phyloP scores from a whole-genome alignment of 2,888 invertebrate genomes.

The Harpagoxenus sublaevis region DNA sequence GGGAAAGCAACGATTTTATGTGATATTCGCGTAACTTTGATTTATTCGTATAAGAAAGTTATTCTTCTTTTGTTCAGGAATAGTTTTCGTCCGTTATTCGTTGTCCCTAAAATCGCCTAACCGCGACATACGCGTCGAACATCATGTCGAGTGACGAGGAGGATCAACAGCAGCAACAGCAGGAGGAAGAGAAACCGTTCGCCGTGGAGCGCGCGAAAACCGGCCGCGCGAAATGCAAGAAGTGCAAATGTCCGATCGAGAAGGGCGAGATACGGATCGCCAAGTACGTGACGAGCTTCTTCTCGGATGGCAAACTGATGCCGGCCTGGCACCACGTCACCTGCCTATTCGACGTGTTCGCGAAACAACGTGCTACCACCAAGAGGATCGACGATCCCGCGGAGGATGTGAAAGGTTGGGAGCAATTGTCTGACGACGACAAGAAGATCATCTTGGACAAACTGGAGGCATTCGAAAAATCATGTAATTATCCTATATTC shows the following conservation, averaged over 20 bases:
- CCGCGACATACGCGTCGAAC: neutral
- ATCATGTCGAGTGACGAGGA: slow-evolving; percentile 83
- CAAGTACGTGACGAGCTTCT: slow-evolving; percentile 93
- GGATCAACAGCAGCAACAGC: slow-evolving; percentile 44
- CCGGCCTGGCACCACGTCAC: slow-evolving; percentile 94
- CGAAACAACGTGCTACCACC: slow-evolving; percentile 93
- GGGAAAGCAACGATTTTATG: neutral
- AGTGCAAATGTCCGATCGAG: slow-evolving; percentile 93
- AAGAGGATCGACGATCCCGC: slow-evolving; percentile 92
- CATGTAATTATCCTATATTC: slow-evolving; percentile 69
- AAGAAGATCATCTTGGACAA: slow-evolving; percentile 89
- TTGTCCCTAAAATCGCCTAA: neutral
- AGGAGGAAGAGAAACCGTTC: slow-evolving; percentile 88
- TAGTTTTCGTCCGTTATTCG: neutral
- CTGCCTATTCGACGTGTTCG: slow-evolving; percentile 93
- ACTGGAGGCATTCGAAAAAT: slow-evolving; percentile 89
- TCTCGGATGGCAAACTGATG: slow-evolving; percentile 90
- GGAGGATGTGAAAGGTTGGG: slow-evolving; percentile 94
- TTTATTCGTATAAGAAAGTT: neutral
- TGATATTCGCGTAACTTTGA: neutral
- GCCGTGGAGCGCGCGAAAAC: slow-evolving; percentile 93
- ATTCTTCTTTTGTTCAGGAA: neutral
- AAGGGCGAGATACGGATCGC: slow-evolving; percentile 92
- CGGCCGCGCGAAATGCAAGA: slow-evolving; percentile 94
- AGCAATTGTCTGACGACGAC: slow-evolving; percentile 89